A percentile compares a stretch with the other conserved stretches of the same genome.
Evolutionary conservation across 2,113 vertebrate species (phyloP).

Genomic region (Clupea harengus): DNA sequence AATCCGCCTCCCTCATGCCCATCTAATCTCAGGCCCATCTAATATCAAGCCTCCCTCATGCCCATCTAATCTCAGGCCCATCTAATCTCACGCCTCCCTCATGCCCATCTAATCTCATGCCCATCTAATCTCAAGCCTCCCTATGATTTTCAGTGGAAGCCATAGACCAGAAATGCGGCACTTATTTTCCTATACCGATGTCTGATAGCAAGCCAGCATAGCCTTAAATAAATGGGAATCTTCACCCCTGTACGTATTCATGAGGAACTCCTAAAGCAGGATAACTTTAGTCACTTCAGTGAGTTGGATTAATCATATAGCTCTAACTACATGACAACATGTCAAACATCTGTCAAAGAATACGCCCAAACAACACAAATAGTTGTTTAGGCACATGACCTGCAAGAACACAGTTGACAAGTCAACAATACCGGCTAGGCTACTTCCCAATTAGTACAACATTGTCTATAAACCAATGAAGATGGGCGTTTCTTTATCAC

Average conservation of each 20-base stretch:
- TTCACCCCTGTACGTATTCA: not conserved
- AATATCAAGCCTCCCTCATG: too few species aligned
- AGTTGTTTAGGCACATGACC: not conserved
- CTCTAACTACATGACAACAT: not conserved
- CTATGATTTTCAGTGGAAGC: too few species aligned
- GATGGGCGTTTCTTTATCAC: conserved; percentile 7
- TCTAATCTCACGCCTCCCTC: too few species aligned
- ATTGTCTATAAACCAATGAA: not conserved
- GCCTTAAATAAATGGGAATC: not conserved
- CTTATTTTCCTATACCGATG: not conserved
- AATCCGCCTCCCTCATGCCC: not conserved
- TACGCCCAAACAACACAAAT: too few species aligned
- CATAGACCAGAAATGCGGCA: too few species aligned
- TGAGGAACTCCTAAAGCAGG: not conserved
- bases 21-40: too few species aligned
- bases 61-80: too few species aligned
- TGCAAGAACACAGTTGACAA: not conserved
- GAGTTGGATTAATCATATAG: not conserved
- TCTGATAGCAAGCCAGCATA: not conserved
- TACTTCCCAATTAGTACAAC: not conserved
- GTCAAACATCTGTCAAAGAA: not conserved
- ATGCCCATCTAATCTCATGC: too few species aligned
- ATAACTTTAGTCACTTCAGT: not conserved
- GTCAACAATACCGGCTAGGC: not conserved
- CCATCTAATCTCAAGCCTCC: not conserved